These are phyloP conservation scores for Parthenolecanium corni DNA, from an alignment of 2,888 invertebrate genomes.

Conservation along the genomic window DNA sequence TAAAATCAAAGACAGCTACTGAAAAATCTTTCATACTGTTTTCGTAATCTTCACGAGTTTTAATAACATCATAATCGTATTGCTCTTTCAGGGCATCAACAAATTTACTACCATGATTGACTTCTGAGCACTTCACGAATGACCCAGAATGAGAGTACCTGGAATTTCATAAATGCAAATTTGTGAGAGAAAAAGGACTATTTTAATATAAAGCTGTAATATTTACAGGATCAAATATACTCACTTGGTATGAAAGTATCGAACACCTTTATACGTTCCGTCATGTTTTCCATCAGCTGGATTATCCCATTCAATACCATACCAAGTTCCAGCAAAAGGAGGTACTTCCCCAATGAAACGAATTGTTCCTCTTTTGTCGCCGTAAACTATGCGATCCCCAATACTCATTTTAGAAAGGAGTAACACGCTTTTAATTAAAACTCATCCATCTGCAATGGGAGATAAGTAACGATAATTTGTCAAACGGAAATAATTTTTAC, in stretches of 20 bases:
- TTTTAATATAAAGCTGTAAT: slow-evolving; percentile 8
- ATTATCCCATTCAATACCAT: slow-evolving; percentile 97
- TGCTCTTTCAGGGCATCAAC: slow-evolving; percentile 60
- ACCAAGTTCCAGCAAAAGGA: slow-evolving; percentile 62
- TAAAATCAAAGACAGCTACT: slow-evolving; percentile 55
- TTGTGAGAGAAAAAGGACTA: no score
- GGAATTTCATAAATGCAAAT: slow-evolving; percentile 5
- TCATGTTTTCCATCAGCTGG: slow-evolving; percentile 79
- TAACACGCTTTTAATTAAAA: neutral
- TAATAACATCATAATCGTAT: slow-evolving; percentile 53
- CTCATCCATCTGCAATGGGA: slow-evolving; percentile 1
- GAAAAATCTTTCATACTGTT: slow-evolving; percentile 55
- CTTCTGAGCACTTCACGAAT: slow-evolving; percentile 73
- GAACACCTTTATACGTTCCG: slow-evolving; percentile 66
- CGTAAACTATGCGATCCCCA: slow-evolving; percentile 21
- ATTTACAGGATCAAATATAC: no score
- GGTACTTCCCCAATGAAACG: slow-evolving; percentile 64
- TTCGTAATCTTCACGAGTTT: slow-evolving; percentile 41
- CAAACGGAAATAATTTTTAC: slow-evolving; percentile 2
- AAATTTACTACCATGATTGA: slow-evolving; percentile 57
- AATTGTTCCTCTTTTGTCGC: slow-evolving; percentile 46
- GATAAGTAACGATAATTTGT: no score
- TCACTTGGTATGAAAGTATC: slow-evolving; percentile 67
- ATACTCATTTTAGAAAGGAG: slow-evolving; percentile 4
- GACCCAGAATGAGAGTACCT: slow-evolving; percentile 74